These are phyloP conservation scores for Criorhina ranunculi DNA, from an alignment of 2,888 invertebrate species.

Conservation along the genomic window DNA sequence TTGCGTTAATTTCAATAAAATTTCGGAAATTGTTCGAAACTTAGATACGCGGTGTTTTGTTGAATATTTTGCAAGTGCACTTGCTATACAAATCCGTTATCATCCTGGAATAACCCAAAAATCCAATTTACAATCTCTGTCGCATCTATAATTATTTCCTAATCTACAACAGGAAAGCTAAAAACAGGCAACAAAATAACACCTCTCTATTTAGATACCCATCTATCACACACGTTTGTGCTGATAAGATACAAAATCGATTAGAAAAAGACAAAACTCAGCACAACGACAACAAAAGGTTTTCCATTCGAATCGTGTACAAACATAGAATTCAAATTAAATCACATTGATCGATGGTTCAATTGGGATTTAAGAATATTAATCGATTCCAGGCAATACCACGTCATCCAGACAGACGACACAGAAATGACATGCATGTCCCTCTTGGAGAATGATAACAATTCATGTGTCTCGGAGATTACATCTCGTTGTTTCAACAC, in stretches of 20 bases:
- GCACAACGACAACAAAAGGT: background rate
- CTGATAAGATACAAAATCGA: slow-evolving; percentile 42
- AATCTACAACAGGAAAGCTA: slow-evolving; percentile 4
- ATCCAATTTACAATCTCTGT: slow-evolving; percentile 5
- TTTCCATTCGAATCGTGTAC: slow-evolving; percentile 31
- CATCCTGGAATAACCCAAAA: background rate
- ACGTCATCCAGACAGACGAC: slow-evolving; percentile 12
- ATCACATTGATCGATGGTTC: slow-evolving; percentile 53
- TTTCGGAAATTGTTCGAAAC: no score
- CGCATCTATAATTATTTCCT: background rate
- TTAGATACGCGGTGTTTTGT: no score
- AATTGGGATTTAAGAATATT: slow-evolving; percentile 32
- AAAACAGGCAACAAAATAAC: slow-evolving; percentile 1
- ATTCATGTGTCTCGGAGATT: slow-evolving; percentile 38
- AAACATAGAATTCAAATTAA: slow-evolving; percentile 44
- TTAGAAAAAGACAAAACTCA: slow-evolving; percentile 10
- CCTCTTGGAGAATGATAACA: slow-evolving; percentile 36
- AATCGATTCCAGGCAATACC: slow-evolving; percentile 29
- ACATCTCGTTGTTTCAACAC: slow-evolving; percentile 11
- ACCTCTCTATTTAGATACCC: slow-evolving; percentile 7
- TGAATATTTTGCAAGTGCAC: no score
- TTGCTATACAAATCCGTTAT: no score
- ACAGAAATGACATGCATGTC: slow-evolving; percentile 9
- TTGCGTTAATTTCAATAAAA: no score
- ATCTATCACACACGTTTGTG: slow-evolving; percentile 26